Evolutionary conservation across 2,113 vertebrate genomes (phyloP).

Genomic region (Mobula birostris): DNA sequence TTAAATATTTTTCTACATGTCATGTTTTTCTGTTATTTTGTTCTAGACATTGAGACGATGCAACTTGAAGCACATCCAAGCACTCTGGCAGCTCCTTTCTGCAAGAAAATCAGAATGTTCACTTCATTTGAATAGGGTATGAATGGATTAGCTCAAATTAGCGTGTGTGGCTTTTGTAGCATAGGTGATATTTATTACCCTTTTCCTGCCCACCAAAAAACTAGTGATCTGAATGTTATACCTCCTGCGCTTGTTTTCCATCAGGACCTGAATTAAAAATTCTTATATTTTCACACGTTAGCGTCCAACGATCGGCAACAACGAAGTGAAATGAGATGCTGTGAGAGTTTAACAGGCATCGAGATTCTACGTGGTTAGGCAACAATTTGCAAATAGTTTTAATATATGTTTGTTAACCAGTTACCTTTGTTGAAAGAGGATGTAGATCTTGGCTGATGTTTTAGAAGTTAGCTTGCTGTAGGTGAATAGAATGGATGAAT

Average conservation of each 20-base stretch:
- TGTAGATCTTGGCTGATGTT: background rate
- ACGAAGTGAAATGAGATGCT: background rate
- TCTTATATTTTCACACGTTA: background rate
- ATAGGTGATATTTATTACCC: background rate
- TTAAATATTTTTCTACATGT: background rate
- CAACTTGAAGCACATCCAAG: conserved; percentile 66
- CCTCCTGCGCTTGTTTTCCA: background rate
- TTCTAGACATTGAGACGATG: conserved; percentile 68
- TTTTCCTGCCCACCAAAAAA: background rate
- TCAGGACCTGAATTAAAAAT: background rate
- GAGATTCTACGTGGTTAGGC: no score
- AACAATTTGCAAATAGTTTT: background rate
- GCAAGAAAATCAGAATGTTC: conserved; percentile 78
- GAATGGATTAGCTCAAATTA: background rate
- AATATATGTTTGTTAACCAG: background rate
- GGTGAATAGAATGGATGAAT: background rate
- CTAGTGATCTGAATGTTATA: background rate
- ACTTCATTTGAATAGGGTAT: conserved; percentile 72
- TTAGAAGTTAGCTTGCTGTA: background rate
- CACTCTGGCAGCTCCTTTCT: conserved; percentile 81
- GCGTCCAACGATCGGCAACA: background rate
- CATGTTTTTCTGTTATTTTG: background rate
- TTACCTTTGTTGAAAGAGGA: no score
- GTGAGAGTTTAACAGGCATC: background rate
- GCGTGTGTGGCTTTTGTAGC: background rate